Evolutionary conservation across 2,113 vertebrate genomes (phyloP), one percentile per base, ranked within the genome.

Genomic region (Alethe castanea): DNA sequence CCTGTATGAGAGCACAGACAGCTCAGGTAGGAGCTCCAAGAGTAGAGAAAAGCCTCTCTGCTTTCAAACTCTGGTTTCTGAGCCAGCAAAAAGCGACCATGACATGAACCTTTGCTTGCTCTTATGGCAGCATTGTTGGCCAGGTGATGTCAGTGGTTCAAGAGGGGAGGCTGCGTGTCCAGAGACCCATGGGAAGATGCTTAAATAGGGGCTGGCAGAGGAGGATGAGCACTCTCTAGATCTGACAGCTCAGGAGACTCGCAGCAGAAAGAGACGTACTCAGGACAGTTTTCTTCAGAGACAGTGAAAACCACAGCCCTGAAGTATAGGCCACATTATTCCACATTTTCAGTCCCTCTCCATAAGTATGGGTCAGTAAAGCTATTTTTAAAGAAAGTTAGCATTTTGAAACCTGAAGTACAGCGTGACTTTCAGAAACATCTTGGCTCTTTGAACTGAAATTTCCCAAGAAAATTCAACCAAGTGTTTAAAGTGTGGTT

Each of bases 401-500:
- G 14, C 19, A 31, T 89, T 94, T 81, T 89, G 57, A 85, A 89
- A 72, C 45, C 25, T 76, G 38, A 61, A 18, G 16, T 76, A 85
- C 50, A 77, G 15, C 38, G 11, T 73, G 50, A 62, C 69, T 94
- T 78, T 89, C 53, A 73, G 92, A 90, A 92, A 81, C 20, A 53
- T 28, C n/a, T 77, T 60, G 26, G 35, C 16, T 82, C 36, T 80
- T 53, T 6, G 29, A 66, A 35, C 42, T 91, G 70, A 82, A 70
- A 76, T 88, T 87, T 95, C 84, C 66, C 19, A 40, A 64, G 82
- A 80, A 95, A 83, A 88, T 70, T 83, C 60, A 81, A 60, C 81
- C 42, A 71, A 88, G 60, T 85, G 56, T 95, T 95, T 91, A 57
- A 81, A 94, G 64, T 87, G 67, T 53, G 77, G 83, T 90, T 94